A percentile compares a stretch with the other conserved stretches of the same genome.
Evolutionary conservation across 2,888 invertebrate species (phyloP).

Genomic region (Vesta saturnalis): DNA sequence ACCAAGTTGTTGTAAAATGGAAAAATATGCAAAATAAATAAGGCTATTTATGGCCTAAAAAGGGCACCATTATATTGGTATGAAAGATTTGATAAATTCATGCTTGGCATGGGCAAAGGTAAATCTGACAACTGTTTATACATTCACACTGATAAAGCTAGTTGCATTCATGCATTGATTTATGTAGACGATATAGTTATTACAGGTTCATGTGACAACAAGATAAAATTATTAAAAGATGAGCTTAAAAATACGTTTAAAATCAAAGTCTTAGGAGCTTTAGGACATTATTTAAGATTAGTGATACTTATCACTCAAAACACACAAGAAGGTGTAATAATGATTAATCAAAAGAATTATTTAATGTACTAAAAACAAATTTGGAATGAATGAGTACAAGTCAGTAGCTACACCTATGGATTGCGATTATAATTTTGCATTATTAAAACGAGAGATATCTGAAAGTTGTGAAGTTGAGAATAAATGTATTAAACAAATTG

Average conservation of each 20-base stretch:
- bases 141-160: neutral
- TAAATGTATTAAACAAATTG: neutral
- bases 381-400: neutral
- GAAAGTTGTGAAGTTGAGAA: neutral
- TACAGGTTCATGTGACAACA: too few relatives aligned
- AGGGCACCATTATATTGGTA: neutral
- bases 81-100: neutral
- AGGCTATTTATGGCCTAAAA: conserved; percentile 1
- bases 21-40: neutral
- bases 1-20: neutral
- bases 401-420: neutral
- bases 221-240: neutral
- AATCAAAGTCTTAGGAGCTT: neutral
- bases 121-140: neutral
- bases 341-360: neutral
- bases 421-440: neutral
- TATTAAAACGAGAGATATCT: too few relatives aligned
- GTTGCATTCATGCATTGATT: neutral
- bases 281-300: neutral
- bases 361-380: neutral
- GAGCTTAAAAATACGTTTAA: neutral
- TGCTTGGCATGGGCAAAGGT: neutral
- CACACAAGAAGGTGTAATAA: neutral
- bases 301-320: neutral
- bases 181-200: neutral